Percentiles rank a stretch among this genome's conserved stretches.
Conservation (phyloP, 2,888 invertebrate species). For the Heliconius charithonia region DNA sequence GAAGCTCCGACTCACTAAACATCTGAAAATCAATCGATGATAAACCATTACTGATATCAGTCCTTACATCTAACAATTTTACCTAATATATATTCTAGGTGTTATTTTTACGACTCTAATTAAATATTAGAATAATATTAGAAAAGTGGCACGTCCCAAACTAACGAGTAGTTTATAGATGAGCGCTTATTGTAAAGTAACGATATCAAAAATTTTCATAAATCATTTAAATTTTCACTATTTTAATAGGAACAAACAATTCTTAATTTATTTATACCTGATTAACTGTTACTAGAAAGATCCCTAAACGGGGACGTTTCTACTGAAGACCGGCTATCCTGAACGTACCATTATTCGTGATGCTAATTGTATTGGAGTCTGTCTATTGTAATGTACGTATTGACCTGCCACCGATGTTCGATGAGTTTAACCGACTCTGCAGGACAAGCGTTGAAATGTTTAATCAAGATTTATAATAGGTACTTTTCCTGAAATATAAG, state of each 20-base stretch:
- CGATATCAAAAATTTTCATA: neutral
- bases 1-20: conserved; percentile 51
- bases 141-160: conserved; percentile 19
- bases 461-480: conserved; percentile 53
- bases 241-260: conserved; percentile 5
- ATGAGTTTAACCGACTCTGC: conserved; percentile 60
- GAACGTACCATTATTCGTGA: conserved; percentile 38
- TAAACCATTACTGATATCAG: conserved; percentile 45
- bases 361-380: conserved; percentile 49
- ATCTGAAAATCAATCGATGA: conserved; percentile 53
- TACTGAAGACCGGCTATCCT: conserved; percentile 44
- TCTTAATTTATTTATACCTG: conserved; percentile 44
- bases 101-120: too few species aligned
- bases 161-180: conserved; percentile 2
- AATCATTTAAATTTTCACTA: neutral
- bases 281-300: conserved; percentile 44
- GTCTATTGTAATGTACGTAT: conserved; percentile 42
- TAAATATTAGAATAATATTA: neutral
- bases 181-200: neutral
- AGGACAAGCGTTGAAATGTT: conserved; percentile 65
- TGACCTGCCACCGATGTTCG: conserved; percentile 58
- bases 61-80: conserved; percentile 28
- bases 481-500: conserved; percentile 59
- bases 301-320: conserved; percentile 48
- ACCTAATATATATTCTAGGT: conserved; percentile 3